Percentiles rank a stretch among this genome's conserved stretches.
Conservation (phyloP, 2,797 vertebrate genomes). For the Poeciliopsis infans region DNA sequence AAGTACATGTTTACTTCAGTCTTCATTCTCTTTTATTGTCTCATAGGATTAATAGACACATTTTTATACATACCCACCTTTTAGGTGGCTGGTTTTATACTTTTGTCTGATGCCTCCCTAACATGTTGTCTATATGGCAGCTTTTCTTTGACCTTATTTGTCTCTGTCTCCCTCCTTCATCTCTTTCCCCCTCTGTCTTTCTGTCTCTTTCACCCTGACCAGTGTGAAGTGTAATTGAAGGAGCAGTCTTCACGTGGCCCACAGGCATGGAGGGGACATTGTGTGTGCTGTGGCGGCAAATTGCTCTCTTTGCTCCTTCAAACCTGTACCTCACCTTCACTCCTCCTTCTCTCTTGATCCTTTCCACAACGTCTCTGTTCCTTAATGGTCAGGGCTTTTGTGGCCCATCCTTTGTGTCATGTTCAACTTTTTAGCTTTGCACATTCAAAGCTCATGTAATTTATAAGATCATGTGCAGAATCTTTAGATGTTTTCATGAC, state of each 20-base stretch:
- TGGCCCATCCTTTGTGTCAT: conserved; percentile 9
- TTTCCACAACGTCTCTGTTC: conserved; percentile 62
- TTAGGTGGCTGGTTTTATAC: background rate
- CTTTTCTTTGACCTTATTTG: conserved; percentile 31
- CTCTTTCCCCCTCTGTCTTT: conserved; percentile 44
- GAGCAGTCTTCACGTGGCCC: conserved; percentile 78
- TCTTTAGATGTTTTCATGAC: background rate
- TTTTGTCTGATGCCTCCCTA: background rate
- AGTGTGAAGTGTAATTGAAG: conserved; percentile 80
- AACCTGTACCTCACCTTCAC: conserved; percentile 69
- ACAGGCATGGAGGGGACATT: conserved; percentile 80
- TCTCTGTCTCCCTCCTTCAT: conserved; percentile 33
- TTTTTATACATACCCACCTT: background rate
- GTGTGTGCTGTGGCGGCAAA: conserved; percentile 81
- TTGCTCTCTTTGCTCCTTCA: conserved; percentile 77
- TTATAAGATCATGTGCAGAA: background rate
- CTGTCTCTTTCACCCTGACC: conserved; percentile 67
- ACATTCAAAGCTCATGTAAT: conserved; percentile 22
- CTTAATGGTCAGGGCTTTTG: conserved; percentile 62
- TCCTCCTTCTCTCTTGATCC: conserved; percentile 59
- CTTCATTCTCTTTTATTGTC: background rate
- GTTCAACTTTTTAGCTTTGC: conserved; percentile 32
- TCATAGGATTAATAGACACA: background rate
- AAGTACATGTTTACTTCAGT: background rate
- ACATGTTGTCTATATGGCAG: conserved; percentile 17